These are phyloP conservation scores for Polia nebulosa DNA, from an alignment of 2,888 invertebrate species.

Conservation along the genomic window DNA sequence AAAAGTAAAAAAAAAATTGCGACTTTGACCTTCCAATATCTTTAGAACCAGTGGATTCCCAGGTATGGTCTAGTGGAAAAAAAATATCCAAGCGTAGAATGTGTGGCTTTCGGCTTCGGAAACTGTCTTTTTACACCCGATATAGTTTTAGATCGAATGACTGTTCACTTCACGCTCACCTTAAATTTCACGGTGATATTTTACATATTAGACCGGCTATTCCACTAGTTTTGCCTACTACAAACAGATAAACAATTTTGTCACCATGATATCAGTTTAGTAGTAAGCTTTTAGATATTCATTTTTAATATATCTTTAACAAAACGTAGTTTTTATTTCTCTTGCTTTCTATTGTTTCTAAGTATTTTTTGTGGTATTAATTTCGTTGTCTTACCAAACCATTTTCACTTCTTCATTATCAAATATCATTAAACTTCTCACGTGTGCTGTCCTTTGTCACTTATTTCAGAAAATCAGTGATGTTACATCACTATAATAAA, in stretches of 20 bases:
- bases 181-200: no score
- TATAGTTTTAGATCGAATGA: no score
- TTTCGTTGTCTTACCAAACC: not conserved
- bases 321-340: not conserved
- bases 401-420: not conserved
- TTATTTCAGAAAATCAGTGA: not conserved
- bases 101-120: no score
- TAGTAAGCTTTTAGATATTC: not conserved
- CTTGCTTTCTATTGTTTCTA: not conserved
- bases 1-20: no score
- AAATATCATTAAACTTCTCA: constrained; percentile 3
- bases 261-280: not conserved
- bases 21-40: no score
- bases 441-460: constrained; percentile 13
- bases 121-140: no score
- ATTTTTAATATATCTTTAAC: not conserved
- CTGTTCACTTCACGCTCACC: no score
- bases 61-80: no score
- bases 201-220: no score
- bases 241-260: not conserved
- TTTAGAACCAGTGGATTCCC: no score
- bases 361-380: not conserved
- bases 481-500: not conserved
- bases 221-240: no score
- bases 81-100: no score